Evolutionary conservation across 2,888 invertebrate genomes (phyloP).

Genomic region (Mystacides longicornis): DNA sequence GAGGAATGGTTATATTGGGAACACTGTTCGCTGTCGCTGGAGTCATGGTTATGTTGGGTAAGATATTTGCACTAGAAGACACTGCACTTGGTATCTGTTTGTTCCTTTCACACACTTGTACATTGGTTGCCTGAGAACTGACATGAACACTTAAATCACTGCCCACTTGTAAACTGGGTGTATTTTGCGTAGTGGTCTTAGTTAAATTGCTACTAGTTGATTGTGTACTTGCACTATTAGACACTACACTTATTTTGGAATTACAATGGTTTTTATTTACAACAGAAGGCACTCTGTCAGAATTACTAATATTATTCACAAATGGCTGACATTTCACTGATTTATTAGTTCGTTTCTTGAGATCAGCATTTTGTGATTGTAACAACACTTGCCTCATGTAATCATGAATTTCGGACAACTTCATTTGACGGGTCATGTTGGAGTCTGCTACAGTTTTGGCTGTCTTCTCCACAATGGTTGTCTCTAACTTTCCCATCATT

Average conservation of each 20-base stretch:
- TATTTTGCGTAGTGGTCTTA: not conserved
- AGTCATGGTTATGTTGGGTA: not conserved
- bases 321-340: not conserved
- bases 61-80: not conserved
- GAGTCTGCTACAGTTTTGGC: not conserved
- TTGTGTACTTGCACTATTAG: constrained; percentile 8
- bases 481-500: too few species aligned
- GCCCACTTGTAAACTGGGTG: not conserved
- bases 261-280: too few species aligned
- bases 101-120: not conserved
- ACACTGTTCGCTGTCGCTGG: not conserved
- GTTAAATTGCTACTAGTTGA: constrained; percentile 10
- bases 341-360: not conserved
- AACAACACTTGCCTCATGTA: constrained; percentile 22
- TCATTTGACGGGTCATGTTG: not conserved
- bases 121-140: not conserved
- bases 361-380: constrained; percentile 11
- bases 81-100: not conserved
- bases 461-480: too few species aligned
- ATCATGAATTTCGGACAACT: constrained; percentile 14
- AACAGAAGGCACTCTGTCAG: constrained; percentile 22
- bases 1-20: not conserved
- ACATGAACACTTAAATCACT: not conserved
- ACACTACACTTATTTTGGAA: too few species aligned
- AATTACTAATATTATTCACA: constrained; percentile 4